Evolutionary conservation across 2,797 vertebrate species (phyloP), one percentile per base, ranked within the genome.

Genomic region (Bovichtus variegatus): DNA sequence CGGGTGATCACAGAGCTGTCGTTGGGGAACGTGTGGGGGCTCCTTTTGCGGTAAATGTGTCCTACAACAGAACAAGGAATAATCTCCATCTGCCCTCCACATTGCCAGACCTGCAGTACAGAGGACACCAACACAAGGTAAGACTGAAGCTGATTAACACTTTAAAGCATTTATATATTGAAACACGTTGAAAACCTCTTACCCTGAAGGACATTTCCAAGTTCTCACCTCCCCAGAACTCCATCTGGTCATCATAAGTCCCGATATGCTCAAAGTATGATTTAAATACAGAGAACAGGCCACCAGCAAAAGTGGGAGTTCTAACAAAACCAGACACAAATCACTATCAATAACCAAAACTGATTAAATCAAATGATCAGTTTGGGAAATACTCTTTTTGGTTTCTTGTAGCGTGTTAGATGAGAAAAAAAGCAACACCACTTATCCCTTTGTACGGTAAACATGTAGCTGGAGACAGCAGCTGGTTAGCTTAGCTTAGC

Each of bases 181-280:
- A 27, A 47, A 53, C 57, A 34, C 9, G 29, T 1, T n/a, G 9
- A n/a, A 53, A 18, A 25, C 23, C 7, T 85, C 95, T 96, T 91
- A 97, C 96, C 94, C 96, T 95, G 88, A 97, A 97, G 66, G 97
- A 97, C 96, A 97, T 96, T 84, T 97, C 96, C 90, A 97, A 93
- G n/a, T 97, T 97, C 81, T 97, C 97, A 0, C 96, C 97, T 77
- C 96, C 96, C 96, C 96, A 97, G 74, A 97, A 96, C 91, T 96
- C 95, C 96, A 97, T 97, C 92, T 97, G 94, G 41, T 96, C 95
- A 0, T 97, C 97, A 19, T 97, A 97, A 65, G 95, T 94, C 47
- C 97, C 96, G 0, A 97, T 95, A 84, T 96, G 92, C 77, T 97
- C 94, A 25, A 97, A 97, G 92, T 96, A 97, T 65, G 95, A 87